These are phyloP conservation scores for Elmis aenea DNA, from an alignment of 2,888 invertebrate genomes.

Conservation along the genomic window DNA sequence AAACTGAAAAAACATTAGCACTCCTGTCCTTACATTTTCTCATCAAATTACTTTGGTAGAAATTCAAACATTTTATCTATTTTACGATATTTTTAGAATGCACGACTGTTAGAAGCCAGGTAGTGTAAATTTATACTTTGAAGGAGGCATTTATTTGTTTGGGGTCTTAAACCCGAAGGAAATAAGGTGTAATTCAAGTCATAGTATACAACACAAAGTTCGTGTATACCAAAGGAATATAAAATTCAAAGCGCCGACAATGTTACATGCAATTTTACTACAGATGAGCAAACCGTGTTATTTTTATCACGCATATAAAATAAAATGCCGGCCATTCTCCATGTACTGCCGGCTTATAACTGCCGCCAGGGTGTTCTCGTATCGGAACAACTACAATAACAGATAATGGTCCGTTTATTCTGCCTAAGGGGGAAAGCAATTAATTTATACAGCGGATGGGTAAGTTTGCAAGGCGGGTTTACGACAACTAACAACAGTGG, in stretches of 20 bases:
- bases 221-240: not conserved
- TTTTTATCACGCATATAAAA: constrained; percentile 26
- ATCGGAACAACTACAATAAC: constrained; percentile 18
- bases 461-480: constrained; percentile 11
- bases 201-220: too few species aligned
- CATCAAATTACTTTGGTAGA: too few species aligned
- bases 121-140: too few species aligned
- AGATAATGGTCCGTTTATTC: constrained; percentile 23
- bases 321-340: constrained; percentile 22
- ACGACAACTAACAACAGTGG: too few species aligned
- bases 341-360: constrained; percentile 22
- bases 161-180: too few species aligned
- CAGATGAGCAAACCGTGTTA: constrained; percentile 25
- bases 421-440: constrained; percentile 19
- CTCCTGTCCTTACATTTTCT: too few species aligned
- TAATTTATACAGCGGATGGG: constrained; percentile 21
- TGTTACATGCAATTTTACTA: constrained; percentile 23
- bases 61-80: too few species aligned
- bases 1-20: too few species aligned
- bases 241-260: constrained; percentile 22
- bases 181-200: too few species aligned
- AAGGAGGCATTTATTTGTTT: too few species aligned
- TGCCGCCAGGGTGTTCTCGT: constrained; percentile 12
- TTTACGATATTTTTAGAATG: too few species aligned
- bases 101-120: too few species aligned